Conservation (phyloP, 2,113 vertebrate genomes). For the Rhinopomastus cyanomelas region DNA sequence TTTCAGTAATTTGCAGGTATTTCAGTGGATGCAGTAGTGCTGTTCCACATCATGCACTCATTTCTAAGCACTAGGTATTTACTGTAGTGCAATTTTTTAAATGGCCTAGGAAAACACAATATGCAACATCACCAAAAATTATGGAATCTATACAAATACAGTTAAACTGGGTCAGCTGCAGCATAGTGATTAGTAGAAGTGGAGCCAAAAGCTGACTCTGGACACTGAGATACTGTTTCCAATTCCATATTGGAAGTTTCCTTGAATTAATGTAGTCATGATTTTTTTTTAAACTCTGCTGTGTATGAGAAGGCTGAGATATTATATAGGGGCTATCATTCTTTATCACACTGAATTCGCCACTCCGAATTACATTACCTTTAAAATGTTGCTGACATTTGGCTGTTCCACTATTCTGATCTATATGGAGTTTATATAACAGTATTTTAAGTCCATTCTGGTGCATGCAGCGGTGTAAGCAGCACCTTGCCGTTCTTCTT, state of each 20-base stretch:
- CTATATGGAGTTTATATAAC: background rate
- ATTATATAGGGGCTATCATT: constrained; percentile 31
- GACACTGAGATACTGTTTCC: constrained; percentile 32
- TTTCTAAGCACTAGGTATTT: constrained; percentile 31
- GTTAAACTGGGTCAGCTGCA: constrained; percentile 49
- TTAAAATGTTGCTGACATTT: constrained; percentile 62
- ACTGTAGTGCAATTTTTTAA: constrained; percentile 9
- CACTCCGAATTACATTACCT: constrained; percentile 46
- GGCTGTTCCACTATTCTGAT: constrained; percentile 6
- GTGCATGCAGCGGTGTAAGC: background rate
- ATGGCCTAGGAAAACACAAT: constrained; percentile 21
- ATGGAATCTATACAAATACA: constrained; percentile 28
- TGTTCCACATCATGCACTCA: background rate
- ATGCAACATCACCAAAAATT: constrained; percentile 44
- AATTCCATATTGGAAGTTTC: constrained; percentile 41
- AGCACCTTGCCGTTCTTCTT: background rate
- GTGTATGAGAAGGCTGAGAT: constrained; percentile 20
- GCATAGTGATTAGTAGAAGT: constrained; percentile 35
- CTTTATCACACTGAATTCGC: constrained; percentile 49
- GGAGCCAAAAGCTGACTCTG: constrained; percentile 54
- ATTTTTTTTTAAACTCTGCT: background rate
- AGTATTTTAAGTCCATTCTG: constrained; percentile 32
- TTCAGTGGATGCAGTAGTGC: background rate
- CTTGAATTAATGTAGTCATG: constrained; percentile 29
- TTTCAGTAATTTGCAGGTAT: no score